Base-by-base conservation (phyloP, 2,113 vertebrate genomes). In the Lycaon pictus region DNA sequence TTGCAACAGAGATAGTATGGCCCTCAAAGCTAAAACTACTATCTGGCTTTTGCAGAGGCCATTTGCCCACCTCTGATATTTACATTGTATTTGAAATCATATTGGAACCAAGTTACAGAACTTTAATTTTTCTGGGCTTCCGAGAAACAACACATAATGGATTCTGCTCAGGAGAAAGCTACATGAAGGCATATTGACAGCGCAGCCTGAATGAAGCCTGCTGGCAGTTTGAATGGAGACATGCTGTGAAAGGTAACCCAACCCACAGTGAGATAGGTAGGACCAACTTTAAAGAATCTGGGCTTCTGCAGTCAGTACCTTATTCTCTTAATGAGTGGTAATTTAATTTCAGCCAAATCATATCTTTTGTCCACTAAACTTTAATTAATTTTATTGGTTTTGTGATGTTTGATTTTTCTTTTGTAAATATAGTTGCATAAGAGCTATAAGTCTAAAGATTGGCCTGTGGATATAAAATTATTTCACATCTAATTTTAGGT, bases 361-460 rank as follows among this genome's bases (percentile, higher is more conserved):
- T 32, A 67, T 55, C 32, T 58, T 93, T 72, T 67, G 86, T 65
- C 48, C 48, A 37, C 25, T 88, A 55, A 56, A 85, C 12, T 79
- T 93, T 72, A 95, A 74, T 71, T 80, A 19, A 35, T 67, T 71
- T 12, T 32, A 53, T 53, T 83, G 48, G 32, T 76, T 94, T 95
- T 35, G 17, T 85, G 48, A 65, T 67, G 2, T 88, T 88, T 81
- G 19, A 20, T 72, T 90, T 95, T 87, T 82, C 19, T 80, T 74
- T 88, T 90, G 56, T 80, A 76, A 96, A 81, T 65, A 72, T 12
- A 88, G 29, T 60, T 72, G 12, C n/a, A 8, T 51, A 88, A 81
- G 27, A 85, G 35, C 11, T 6, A 6, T 11, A 92, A 43, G 27
- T 35, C 55, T 87, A 94, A 89, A 35, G 29, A 56, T 60, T 69